Evolutionary conservation across 2,113 vertebrate genomes (phyloP), one percentile per base, ranked within the genome.

Genomic region (Oplegnathus fasciatus): DNA sequence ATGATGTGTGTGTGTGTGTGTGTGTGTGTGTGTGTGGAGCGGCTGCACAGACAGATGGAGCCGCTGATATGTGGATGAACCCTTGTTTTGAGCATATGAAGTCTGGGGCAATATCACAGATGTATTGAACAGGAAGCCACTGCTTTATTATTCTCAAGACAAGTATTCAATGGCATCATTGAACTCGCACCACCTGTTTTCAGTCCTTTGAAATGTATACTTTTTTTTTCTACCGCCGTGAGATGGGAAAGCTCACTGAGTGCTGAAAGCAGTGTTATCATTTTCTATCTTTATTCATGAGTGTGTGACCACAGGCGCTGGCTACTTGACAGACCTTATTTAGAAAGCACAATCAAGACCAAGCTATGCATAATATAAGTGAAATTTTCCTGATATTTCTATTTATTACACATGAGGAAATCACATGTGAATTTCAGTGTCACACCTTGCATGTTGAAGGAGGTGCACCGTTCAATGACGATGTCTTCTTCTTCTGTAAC

Each of bases 141-240:
- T 61, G 42, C 61, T 89, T 85, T 88, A 80, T 89, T 82, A 85
- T 82, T 78, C 72, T 84, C 72, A 67, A 78, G 76, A 80, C 82
- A 86, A 88, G 82, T 72, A 40, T 82, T 85, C 40, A 30, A 11
- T 60, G 75, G 71, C 60, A 75, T 79, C 44, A 64, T 11, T 86
- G 75, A 86, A 83, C 83, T 73, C 37, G 2, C 67, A 61, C 75
- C 81, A 91, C 68, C 86, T 91, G 81, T 78, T 90, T 82, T 80
- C 73, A 69, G 4, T 52, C 54, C 71, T 90, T 86, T 89, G 85
- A 84, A 89, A 89, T 65, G 48, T 40, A 32, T 48, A 61, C 34
- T 22, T 83, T 44, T 58, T 69, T 40, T 24, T 52, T 28, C 17
- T 34, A 2, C 13, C 4, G 26, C 14, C 0, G 6, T 52, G 11